Base-by-base conservation (phyloP, 2,797 vertebrate species). In the Diplodus puntazzo region DNA sequence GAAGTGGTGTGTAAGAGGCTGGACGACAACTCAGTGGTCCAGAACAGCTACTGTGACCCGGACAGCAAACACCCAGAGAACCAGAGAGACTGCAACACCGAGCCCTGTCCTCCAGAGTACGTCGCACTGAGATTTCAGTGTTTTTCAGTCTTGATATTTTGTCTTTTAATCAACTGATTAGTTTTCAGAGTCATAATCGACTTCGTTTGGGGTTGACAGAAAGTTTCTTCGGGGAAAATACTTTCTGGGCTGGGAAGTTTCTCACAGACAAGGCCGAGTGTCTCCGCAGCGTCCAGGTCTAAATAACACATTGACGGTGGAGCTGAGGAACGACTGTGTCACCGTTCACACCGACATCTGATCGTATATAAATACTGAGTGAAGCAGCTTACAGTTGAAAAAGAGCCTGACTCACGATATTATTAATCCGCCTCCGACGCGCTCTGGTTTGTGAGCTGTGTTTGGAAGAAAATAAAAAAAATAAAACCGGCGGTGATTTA, bases 21-120 rank as follows among this genome's bases (percentile, higher is more conserved):
- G 81, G 98, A 99, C 59, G 98, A 99, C 92, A 96, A 92, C 95
- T 98, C 98, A 1, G 80, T 97, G 93, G 98, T 99, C 55, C 98
- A 99, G 94, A 98, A 98, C 95, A 98, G 89, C 93, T 99, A 99
- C 94, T 99, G 98, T 85, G 98, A 99, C 85, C 95, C 94, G 53
- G 98, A 99, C 87, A 94, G 96, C 92, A 99, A 97, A 87, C 96
- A 96, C 59, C 97, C 97, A 27, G 98, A 99, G 94, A 99, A 96
- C 92, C 98, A 98, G 92, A 96, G 98, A 85, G 90, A 95, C 92
- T 99, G 98, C 94, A 99, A 98, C 91, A 95, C 95, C 20, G 98
- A 99, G 94, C 96, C 97, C 20, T 99, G 98, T 81, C 97, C 97
- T 62, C 96, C 98, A 20, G 98, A 99, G 98, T 99, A 96, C 92